Evolutionary conservation across 1,140 invertebrate genomes (phyloP), one percentile per base, ranked within the genome.

Genomic region (Nomia melanderi): DNA sequence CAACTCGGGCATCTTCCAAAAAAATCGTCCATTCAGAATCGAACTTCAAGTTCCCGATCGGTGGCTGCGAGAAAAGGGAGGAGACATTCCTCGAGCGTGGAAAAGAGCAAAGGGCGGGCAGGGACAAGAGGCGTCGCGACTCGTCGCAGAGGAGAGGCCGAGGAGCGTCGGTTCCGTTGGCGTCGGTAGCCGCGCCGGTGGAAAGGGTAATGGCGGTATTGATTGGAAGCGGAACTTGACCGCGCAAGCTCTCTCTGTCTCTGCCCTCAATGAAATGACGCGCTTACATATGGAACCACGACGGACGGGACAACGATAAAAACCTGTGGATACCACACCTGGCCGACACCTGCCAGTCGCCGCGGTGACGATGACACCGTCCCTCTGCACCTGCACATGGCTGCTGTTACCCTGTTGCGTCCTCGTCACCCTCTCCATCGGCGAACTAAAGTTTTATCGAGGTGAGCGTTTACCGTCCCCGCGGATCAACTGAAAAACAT

Each of bases 371-470:
- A 89, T 87, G 85, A 89, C 82, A 83, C 85, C 86, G 84, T 88
- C 78, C 81, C 83, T 73, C 81, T 86, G 83, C 79, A 85, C 71
- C 67, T 79, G 64, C 73, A 81, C 79, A 83, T 81, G 82, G 82
- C 84, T 89, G 67, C 75, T 88, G 64, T 62, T 89, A 59, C 76
- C 80, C 20, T 83, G 89, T 56, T 83, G 85, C 33, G 73, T 89
- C 0, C 85, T 90, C 66, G 73, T 88, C 27, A 84, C 81, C 69
- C 81, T 90, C 59, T 84, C 88, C 66, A 87, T 83, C 66, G 88
- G 88, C 54, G 88, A 90, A 69, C 81, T 88, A 17, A 85, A 90
- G 39, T 88, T 88, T 62, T 90, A 90, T 73, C 86, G 85, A 86
- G 89, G 90, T 91, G 64, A 88, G 88, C 84, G 56, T 29, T 44